These are phyloP conservation scores for Antheraea assamensis DNA, from an alignment of 2,888 invertebrate species.

Conservation along the genomic window DNA sequence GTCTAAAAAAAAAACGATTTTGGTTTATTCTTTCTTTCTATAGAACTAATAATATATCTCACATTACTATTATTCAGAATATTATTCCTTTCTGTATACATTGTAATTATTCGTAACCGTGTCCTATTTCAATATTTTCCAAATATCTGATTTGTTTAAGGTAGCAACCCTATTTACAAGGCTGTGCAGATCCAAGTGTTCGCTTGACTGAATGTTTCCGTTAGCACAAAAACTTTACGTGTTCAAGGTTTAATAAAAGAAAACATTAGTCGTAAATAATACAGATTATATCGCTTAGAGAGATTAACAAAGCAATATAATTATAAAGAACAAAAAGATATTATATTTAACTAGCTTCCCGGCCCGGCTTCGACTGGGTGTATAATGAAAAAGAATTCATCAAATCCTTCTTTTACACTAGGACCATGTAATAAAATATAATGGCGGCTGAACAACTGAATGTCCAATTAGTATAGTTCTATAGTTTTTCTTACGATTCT, in stretches of 20 bases:
- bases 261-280: constrained; percentile 1
- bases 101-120: not conserved
- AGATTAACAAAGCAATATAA: not conserved
- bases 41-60: not conserved
- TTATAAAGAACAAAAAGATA: not conserved
- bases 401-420: no score
- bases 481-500: no score
- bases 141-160: not conserved
- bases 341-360: no score
- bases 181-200: not conserved
- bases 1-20: no score
- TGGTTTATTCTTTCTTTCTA: not conserved
- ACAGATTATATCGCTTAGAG: not conserved
- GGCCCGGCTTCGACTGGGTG: no score
- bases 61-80: not conserved
- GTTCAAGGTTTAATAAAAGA: not conserved
- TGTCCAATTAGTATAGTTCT: no score
- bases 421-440: no score
- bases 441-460: no score
- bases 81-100: not conserved
- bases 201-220: not conserved
- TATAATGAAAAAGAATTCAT: no score
- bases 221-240: not conserved
- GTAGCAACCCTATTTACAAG: not conserved
- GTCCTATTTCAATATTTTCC: not conserved